Percentiles rank a stretch among this genome's conserved stretches.
These are phyloP conservation scores for Deilephila porcellus DNA, from an alignment of 2,888 invertebrate species.

Conservation along the genomic window DNA sequence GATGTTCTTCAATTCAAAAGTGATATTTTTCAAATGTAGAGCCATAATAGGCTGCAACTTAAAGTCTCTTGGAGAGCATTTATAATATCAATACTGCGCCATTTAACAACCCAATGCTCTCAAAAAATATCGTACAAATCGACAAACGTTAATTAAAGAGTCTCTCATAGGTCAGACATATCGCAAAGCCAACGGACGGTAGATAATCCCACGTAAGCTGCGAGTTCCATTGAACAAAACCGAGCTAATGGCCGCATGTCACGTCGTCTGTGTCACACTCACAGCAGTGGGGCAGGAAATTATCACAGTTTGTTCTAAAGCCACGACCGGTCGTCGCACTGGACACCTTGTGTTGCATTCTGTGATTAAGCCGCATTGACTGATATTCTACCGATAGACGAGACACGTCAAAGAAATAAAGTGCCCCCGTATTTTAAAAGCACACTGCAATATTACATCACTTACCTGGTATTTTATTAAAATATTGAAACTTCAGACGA, in stretches of 20 bases:
- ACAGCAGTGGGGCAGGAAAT: conserved; percentile 46
- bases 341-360: neutral
- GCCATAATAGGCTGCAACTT: no score
- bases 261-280: conserved; percentile 37
- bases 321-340: conserved; percentile 31
- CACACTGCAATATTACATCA: no score
- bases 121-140: neutral
- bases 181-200: neutral
- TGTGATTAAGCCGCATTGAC: neutral
- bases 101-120: no score
- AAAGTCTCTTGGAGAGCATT: no score
- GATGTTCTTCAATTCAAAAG: no score
- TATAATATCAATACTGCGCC: no score
- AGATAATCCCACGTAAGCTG: neutral
- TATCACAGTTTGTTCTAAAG: conserved; percentile 44
- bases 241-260: conserved; percentile 36
- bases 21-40: no score
- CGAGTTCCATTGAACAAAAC: conserved; percentile 19
- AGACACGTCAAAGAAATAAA: no score
- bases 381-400: no score
- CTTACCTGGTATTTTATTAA: no score
- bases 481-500: no score
- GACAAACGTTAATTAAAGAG: neutral
- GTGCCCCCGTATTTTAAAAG: no score
- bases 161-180: neutral